Evolutionary conservation across 37 sponge, comb jelly and placozoan genomes (phyloP).

Genomic region (Ianthella basta): DNA sequence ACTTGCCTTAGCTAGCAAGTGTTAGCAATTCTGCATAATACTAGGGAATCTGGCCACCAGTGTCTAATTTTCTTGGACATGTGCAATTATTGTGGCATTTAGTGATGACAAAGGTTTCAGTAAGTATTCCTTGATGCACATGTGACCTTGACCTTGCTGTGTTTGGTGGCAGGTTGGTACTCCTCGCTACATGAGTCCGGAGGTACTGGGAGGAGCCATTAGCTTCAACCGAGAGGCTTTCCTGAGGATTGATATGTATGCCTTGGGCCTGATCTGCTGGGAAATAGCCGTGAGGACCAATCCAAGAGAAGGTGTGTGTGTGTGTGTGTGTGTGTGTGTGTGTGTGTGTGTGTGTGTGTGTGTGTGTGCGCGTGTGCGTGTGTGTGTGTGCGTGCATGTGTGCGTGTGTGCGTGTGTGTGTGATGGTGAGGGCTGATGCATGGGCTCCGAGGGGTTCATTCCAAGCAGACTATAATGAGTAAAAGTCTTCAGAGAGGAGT

Average conservation of each 20-base stretch:
- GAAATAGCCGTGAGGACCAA: slow-evolving; percentile 70
- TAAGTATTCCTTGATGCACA: too few relatives aligned
- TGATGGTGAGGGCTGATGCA: neutral
- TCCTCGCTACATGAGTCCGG: slow-evolving; percentile 89
- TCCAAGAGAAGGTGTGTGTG: neutral
- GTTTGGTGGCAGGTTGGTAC: slow-evolving; percentile 72
- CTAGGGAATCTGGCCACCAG: too few relatives aligned
- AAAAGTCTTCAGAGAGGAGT: too few relatives aligned
- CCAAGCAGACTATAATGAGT: too few relatives aligned
- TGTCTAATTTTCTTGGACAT: too few relatives aligned
- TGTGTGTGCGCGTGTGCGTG: slow-evolving; percentile 1
- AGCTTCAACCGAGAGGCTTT: slow-evolving; percentile 65
- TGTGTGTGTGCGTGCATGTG: neutral
- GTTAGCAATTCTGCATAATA: too few relatives aligned
- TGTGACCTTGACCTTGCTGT: neutral
- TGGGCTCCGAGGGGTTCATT: neutral
- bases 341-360: slow-evolving; percentile 23
- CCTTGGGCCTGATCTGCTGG: slow-evolving; percentile 82
- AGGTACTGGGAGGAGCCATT: slow-evolving; percentile 82
- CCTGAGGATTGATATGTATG: slow-evolving; percentile 85
- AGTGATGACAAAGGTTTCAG: too few relatives aligned
- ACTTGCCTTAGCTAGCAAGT: too few relatives aligned
- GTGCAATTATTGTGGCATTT: too few relatives aligned
- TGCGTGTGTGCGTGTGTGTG: neutral
- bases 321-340: slow-evolving; percentile 35